Evolutionary conservation across 1,140 invertebrate species (phyloP).

Genomic region (Monochamus saltuarius): DNA sequence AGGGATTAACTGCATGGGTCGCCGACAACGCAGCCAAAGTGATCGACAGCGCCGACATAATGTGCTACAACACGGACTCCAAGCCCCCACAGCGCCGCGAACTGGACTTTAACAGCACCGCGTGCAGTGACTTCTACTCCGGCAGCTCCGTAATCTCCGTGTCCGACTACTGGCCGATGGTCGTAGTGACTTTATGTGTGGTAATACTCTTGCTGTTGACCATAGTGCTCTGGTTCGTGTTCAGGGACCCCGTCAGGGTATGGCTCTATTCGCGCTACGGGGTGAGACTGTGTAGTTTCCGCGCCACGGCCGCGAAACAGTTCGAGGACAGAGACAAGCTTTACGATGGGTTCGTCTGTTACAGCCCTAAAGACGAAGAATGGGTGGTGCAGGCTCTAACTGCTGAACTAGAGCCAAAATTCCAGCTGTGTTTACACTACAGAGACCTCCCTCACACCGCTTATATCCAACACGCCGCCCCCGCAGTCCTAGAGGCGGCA

Average conservation of each 20-base stretch:
- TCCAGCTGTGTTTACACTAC: constrained; percentile 85
- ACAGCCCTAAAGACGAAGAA: constrained; percentile 89
- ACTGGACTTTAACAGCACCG: constrained; percentile 78
- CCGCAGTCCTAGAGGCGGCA: constrained; percentile 80
- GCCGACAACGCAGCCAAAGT: constrained; percentile 79
- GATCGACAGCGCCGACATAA: constrained; percentile 73
- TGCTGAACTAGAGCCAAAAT: constrained; percentile 80
- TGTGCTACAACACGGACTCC: constrained; percentile 76
- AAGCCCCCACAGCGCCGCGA: constrained; percentile 70
- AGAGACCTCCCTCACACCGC: constrained; percentile 72
- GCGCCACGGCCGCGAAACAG: constrained; percentile 52
- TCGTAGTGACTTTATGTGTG: constrained; percentile 75
- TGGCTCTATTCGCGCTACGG: constrained; percentile 89
- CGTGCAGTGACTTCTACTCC: constrained; percentile 80
- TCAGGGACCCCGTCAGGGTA: constrained; percentile 78
- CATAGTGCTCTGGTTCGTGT: constrained; percentile 77
- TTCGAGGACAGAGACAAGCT: constrained; percentile 80
- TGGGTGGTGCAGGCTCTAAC: constrained; percentile 83
- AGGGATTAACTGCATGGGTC: constrained; percentile 81
- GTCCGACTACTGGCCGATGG: constrained; percentile 81
- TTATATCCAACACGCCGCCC: constrained; percentile 72
- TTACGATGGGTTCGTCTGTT: constrained; percentile 91
- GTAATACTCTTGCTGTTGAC: constrained; percentile 71
- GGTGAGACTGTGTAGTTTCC: constrained; percentile 70
- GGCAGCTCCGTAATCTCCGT: constrained; percentile 80